Conservation (phyloP, 2,888 invertebrate genomes). For the Stratiomys singularior region DNA sequence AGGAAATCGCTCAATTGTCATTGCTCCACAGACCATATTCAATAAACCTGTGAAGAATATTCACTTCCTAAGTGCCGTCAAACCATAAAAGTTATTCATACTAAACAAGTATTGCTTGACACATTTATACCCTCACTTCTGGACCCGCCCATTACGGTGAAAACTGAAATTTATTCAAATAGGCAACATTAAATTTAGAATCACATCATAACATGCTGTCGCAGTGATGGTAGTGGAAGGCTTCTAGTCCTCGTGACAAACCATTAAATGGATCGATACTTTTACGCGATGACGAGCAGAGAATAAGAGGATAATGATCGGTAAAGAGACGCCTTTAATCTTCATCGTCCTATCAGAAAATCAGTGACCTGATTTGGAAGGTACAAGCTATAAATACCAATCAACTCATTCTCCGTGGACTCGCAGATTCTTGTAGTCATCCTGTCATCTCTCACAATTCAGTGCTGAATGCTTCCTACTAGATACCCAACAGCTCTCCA, state of each 20-base stretch:
- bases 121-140: too few relatives aligned
- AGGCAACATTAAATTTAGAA: conserved; percentile 31
- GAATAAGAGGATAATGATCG: conserved; percentile 15
- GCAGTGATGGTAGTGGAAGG: too few relatives aligned
- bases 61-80: too few relatives aligned
- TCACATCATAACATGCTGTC: neutral
- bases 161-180: neutral
- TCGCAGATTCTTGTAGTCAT: neutral
- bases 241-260: neutral
- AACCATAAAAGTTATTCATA: too few relatives aligned
- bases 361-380: conserved; percentile 42
- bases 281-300: neutral
- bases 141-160: too few relatives aligned
- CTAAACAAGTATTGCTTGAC: too few relatives aligned
- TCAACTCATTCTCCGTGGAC: neutral
- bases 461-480: neutral
- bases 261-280: conserved; percentile 31
- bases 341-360: conserved; percentile 38
- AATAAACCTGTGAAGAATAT: too few relatives aligned
- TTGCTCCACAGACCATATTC: too few relatives aligned
- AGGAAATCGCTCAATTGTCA: too few relatives aligned
- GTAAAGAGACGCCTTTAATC: conserved; percentile 33
- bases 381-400: conserved; percentile 32
- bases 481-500: neutral
- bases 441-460: neutral